Evolutionary conservation across 2,797 vertebrate species (phyloP).

Genomic region (Lycodopsis pacificus): DNA sequence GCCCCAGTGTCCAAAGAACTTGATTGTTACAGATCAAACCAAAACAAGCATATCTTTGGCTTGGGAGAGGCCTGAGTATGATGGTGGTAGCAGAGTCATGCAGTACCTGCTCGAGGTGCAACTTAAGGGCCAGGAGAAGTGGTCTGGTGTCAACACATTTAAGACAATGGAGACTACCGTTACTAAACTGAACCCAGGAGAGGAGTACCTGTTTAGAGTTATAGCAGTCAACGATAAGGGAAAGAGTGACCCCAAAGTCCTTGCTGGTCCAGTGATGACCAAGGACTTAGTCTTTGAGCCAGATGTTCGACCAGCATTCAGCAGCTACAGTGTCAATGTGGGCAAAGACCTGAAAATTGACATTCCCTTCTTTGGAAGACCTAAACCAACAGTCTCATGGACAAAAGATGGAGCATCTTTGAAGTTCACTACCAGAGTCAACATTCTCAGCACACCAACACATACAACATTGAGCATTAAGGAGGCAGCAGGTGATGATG

Average conservation of each 20-base stretch:
- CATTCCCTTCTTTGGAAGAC: slow-evolving; percentile 94
- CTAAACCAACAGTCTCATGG: slow-evolving; percentile 94
- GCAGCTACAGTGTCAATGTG: slow-evolving; percentile 93
- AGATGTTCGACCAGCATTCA: slow-evolving; percentile 94
- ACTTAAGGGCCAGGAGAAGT: slow-evolving; percentile 94
- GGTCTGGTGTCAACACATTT: slow-evolving; percentile 93
- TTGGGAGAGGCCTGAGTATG: slow-evolving; percentile 97
- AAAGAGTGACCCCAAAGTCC: slow-evolving; percentile 95
- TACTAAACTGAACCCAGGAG: slow-evolving; percentile 92
- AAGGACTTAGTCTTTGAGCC: slow-evolving; percentile 97
- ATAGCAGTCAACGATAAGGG: slow-evolving; percentile 98
- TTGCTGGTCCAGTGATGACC: slow-evolving; percentile 93
- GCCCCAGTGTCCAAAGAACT: slow-evolving; percentile 94
- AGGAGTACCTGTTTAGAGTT: slow-evolving; percentile 96
- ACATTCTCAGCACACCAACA: slow-evolving; percentile 86
- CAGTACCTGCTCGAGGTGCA: slow-evolving; percentile 98
- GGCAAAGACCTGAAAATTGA: slow-evolving; percentile 94
- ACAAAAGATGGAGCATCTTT: slow-evolving; percentile 91
- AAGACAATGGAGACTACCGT: slow-evolving; percentile 93
- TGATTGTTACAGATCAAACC: slow-evolving; percentile 95
- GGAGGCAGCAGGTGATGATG: slow-evolving; percentile 93
- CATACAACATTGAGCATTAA: slow-evolving; percentile 92
- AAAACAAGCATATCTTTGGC: slow-evolving; percentile 95
- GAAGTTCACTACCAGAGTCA: slow-evolving; percentile 95
- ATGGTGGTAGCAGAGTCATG: slow-evolving; percentile 96